Evolutionary conservation across 2,797 vertebrate genomes (phyloP).

Genomic region (Hydrolagus colliei): DNA sequence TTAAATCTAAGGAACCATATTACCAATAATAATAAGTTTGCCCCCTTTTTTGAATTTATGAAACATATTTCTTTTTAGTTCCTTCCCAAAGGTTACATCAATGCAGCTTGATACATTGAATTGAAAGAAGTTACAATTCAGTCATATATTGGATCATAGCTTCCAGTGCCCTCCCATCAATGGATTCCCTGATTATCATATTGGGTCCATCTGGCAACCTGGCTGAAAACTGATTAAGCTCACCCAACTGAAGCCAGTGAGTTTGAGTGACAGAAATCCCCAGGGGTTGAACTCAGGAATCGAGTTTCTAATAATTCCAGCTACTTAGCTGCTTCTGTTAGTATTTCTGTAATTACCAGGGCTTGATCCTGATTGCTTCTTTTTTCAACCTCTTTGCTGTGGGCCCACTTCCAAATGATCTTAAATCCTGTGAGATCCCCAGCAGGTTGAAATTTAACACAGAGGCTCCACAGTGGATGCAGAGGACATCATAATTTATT

Average conservation of each 20-base stretch:
- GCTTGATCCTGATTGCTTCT: background rate
- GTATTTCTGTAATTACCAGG: background rate
- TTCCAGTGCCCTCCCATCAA: background rate
- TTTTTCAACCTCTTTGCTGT: background rate
- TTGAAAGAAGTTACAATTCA: background rate
- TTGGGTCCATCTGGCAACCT: background rate
- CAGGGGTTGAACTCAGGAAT: slow-evolving; percentile 1
- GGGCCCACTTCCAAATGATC: background rate
- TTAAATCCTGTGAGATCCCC: background rate
- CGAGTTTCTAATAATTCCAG: background rate
- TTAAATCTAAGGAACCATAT: background rate
- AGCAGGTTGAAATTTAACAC: background rate
- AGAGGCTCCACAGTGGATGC: background rate
- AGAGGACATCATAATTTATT: background rate
- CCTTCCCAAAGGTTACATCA: background rate
- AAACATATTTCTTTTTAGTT: slow-evolving; percentile 3
- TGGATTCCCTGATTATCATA: background rate
- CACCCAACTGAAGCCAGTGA: background rate
- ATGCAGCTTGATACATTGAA: background rate
- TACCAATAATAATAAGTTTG: background rate
- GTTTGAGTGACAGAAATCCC: background rate
- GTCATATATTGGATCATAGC: too few relatives aligned
- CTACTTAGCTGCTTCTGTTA: background rate
- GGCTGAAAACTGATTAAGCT: background rate
- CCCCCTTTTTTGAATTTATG: background rate